Conservation (phyloP, 2,113 vertebrate species). For the Aleadryas rufinucha region DNA sequence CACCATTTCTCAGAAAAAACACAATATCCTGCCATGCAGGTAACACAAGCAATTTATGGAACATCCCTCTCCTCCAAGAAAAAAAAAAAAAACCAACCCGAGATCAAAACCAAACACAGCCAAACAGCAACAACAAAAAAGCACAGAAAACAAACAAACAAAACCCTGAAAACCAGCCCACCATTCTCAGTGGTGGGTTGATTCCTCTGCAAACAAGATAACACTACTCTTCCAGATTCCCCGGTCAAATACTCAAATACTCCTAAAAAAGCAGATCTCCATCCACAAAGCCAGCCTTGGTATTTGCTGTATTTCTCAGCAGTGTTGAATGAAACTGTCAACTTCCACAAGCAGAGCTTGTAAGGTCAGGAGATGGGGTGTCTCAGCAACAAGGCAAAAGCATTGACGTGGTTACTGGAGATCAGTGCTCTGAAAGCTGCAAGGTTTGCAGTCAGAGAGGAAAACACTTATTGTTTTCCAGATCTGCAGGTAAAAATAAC, state of each 20-base stretch:
- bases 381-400: not conserved
- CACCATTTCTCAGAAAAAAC: not conserved
- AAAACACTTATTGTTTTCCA: not conserved
- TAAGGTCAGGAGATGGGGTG: not conserved
- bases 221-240: not conserved
- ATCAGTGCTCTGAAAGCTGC: not conserved
- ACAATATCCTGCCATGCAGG: not conserved
- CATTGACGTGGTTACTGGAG: not conserved
- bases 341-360: not conserved
- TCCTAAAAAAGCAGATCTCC: not conserved
- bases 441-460: not conserved
- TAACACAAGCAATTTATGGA: not conserved
- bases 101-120: not conserved
- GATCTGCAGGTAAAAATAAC: not conserved
- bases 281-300: not conserved
- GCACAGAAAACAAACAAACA: accelerated
- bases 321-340: not conserved
- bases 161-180: not conserved
- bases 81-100: not conserved
- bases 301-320: not conserved
- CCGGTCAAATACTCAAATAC: not conserved
- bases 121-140: not conserved
- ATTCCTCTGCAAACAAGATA: not conserved
- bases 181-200: not conserved
- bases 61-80: not conserved